phyloP scores from a whole-genome alignment of 2,113 vertebrate species.

The Pungitius pungitius region DNA sequence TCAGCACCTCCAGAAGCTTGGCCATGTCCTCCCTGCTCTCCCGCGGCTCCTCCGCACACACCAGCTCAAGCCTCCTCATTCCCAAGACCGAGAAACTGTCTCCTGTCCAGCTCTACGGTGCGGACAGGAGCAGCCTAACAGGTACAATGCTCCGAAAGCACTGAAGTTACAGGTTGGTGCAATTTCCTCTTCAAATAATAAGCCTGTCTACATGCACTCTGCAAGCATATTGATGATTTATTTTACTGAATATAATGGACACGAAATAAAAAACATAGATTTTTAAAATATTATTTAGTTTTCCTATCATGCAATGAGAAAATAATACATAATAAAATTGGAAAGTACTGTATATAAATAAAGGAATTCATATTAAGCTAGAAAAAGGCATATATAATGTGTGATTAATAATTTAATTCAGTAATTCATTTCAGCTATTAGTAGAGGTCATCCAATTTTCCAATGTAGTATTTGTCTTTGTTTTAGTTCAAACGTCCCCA shows the following conservation, averaged over 20 bases:
- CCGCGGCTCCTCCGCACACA: slow-evolving; percentile 55
- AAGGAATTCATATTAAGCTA: background rate
- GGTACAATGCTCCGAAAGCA: slow-evolving; percentile 53
- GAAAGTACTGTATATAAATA: background rate
- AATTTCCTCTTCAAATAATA: background rate
- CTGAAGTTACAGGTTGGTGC: background rate
- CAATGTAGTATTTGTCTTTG: slow-evolving; percentile 9
- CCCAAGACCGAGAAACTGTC: slow-evolving; percentile 91
- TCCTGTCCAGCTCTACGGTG: slow-evolving; percentile 79
- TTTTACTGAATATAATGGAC: background rate
- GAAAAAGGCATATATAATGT: background rate
- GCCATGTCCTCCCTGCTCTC: slow-evolving; percentile 63
- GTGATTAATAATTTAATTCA: background rate
- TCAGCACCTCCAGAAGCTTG: slow-evolving; percentile 53
- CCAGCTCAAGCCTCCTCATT: slow-evolving; percentile 68
- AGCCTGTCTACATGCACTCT: background rate
- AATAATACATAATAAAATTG: background rate
- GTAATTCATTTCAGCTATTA: background rate
- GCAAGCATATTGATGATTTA: background rate
- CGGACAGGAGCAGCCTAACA: slow-evolving; percentile 74
- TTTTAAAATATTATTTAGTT: background rate
- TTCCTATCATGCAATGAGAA: background rate
- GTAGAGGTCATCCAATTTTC: background rate
- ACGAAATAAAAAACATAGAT: background rate
- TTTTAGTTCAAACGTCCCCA: slow-evolving; percentile 74